phyloP scores from a whole-genome alignment of 2,888 invertebrate species.

The Sceliomorpha sp. region DNA sequence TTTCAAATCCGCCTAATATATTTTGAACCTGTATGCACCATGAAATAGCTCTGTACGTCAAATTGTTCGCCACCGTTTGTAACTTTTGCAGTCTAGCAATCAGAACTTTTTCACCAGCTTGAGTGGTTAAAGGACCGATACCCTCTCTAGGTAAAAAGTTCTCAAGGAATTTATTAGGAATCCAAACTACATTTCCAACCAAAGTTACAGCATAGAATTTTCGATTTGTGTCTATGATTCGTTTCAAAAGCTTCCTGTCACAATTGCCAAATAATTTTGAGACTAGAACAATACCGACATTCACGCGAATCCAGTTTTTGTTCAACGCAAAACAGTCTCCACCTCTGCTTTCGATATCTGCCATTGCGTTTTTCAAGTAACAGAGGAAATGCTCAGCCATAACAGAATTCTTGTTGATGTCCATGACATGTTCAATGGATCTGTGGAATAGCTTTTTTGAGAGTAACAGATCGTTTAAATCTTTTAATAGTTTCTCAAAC shows the following conservation, averaged over 20 bases:
- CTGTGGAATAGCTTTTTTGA: constrained; percentile 81
- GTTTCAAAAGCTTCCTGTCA: constrained; percentile 89
- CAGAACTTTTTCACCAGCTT: constrained; percentile 72
- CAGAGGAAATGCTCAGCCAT: constrained; percentile 85
- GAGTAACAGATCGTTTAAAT: constrained; percentile 85
- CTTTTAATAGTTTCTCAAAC: constrained; percentile 86
- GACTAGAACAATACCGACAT: constrained; percentile 85
- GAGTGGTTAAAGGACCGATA: constrained; percentile 56
- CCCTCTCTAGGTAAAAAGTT: constrained; percentile 83
- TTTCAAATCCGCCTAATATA: constrained; percentile 80
- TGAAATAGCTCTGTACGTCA: constrained; percentile 82
- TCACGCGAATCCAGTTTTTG: constrained; percentile 84
- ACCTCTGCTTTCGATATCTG: constrained; percentile 84
- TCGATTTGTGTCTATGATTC: constrained; percentile 87
- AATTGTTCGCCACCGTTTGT: constrained; percentile 72
- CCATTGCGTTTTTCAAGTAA: constrained; percentile 84
- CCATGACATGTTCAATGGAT: constrained; percentile 79
- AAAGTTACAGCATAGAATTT: constrained; percentile 91
- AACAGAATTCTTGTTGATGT: constrained; percentile 81
- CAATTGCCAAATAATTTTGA: constrained; percentile 87
- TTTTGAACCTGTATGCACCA: constrained; percentile 79
- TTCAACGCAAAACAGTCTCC: constrained; percentile 81
- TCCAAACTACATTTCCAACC: constrained; percentile 91
- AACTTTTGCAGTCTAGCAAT: constrained; percentile 65
- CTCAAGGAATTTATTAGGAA: constrained; percentile 90